Base-by-base conservation (phyloP, 2,888 invertebrate species). In the Tribolium freemani region DNA sequence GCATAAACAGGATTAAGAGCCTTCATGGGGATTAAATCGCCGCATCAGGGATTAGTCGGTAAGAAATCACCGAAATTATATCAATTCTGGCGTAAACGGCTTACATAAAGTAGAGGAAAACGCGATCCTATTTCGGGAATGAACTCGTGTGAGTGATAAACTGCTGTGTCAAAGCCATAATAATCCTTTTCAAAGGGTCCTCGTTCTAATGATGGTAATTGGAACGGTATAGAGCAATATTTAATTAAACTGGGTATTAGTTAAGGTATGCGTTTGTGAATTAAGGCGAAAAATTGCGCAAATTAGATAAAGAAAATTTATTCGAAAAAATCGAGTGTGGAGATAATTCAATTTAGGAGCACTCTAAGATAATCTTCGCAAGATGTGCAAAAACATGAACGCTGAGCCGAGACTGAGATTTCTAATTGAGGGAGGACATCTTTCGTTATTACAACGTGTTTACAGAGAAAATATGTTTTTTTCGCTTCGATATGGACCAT, bases 61-160 rank as follows among this genome's bases (percentile, higher is more conserved):
- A 69, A 69, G 69, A 69, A 69, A 69, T 69, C 60, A 60, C 60
- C n/a, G 26, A 69, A 69, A 60, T 69, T 60, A 69, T 69, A 58
- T 31, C 21, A 26, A 44, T 11, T 54, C 30, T 54, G 53, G 26
- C 26, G 51, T 60, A 69, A 69, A 69, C 69, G 50, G 69, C 58
- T 69, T 69, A 69, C 10, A 50, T 13, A 58, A 30, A 51, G 45
- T 60, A 56, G 44, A 31, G 56, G 44, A 48, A 48, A 60, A 48
- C 48, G 60, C 60, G 45, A 60, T 60, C 48, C 48, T 48, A 46
- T 48, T 60, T 20, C 30, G 9, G 30, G 60, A 60, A 60, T 26
- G 16, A 48, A 48, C 10, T 48, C 60, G 48, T 60, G 26, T 48
- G 60, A 60, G 48, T 48, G 60, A 48, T 60, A 60, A 60, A 60